Percentiles rank a stretch among this genome's conserved stretches.
These are phyloP conservation scores for Melieria omissa DNA, from an alignment of 2,888 invertebrate species.

Conservation along the genomic window DNA sequence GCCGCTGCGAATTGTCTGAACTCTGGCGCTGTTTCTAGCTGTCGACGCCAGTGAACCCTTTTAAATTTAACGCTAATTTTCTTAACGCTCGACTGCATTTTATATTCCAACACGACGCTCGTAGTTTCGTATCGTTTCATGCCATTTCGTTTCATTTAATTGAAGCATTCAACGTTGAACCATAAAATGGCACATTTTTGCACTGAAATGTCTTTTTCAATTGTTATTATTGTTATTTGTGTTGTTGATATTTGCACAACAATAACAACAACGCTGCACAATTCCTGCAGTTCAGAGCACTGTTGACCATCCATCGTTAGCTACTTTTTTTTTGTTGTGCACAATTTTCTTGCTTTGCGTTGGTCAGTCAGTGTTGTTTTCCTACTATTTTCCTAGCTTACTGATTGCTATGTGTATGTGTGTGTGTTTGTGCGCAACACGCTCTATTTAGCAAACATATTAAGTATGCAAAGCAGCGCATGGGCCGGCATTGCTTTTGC, in stretches of 20 bases:
- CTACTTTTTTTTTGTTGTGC: neutral
- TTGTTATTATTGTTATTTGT: neutral
- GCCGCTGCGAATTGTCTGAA: too few species aligned
- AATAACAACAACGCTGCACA: constrained; percentile 2
- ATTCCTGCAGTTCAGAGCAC: constrained; percentile 2
- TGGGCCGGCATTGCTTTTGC: too few species aligned
- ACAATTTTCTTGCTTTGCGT: neutral
- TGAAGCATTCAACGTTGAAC: neutral
- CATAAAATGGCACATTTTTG: neutral
- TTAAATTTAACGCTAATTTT: constrained; percentile 14
- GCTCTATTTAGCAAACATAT: too few species aligned
- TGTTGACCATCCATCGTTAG: neutral
- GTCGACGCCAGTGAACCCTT: constrained; percentile 8
- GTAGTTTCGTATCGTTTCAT: neutral
- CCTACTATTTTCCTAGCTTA: neutral
- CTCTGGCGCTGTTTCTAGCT: neutral
- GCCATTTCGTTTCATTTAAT: neutral
- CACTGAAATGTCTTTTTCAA: neutral
- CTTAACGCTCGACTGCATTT: constrained; percentile 11
- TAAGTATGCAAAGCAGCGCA: too few species aligned
- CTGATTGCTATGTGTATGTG: too few species aligned
- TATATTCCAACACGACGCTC: too few species aligned
- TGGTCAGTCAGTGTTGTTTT: neutral
- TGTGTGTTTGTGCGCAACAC: too few species aligned
- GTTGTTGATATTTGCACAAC: constrained; percentile 1